These are phyloP conservation scores for Muscicapa comitata DNA, from an alignment of 2,797 vertebrate genomes.

Conservation along the genomic window DNA sequence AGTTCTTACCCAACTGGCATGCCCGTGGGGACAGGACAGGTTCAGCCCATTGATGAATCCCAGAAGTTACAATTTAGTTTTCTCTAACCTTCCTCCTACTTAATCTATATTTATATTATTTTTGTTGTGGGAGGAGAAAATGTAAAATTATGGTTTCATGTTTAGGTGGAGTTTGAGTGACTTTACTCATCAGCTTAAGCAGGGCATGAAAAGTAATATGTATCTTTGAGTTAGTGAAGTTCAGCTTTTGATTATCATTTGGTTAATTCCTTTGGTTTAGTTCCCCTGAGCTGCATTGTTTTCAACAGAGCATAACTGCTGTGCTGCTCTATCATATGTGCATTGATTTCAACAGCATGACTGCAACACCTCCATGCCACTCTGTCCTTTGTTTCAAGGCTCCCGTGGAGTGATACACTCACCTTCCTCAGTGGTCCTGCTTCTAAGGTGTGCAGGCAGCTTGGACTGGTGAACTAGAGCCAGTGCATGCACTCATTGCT, in stretches of 20 bases:
- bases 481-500: not conserved
- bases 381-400: not conserved
- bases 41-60: not conserved
- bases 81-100: not conserved
- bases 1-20: not conserved
- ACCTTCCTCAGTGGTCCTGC: not conserved
- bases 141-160: rapidly evolving
- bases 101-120: not conserved
- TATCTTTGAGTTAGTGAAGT: not conserved
- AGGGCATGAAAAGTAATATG: not conserved
- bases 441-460: not conserved
- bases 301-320: not conserved
- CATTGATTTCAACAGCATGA: not conserved
- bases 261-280: not conserved
- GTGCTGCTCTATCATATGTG: not conserved
- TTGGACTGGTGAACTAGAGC: not conserved
- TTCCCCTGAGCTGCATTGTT: not conserved
- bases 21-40: not conserved
- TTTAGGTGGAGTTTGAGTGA: not conserved
- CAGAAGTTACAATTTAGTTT: not conserved
- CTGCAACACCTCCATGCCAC: not conserved
- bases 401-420: not conserved
- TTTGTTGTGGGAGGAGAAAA: not conserved
- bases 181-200: not conserved
- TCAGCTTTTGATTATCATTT: not conserved